phyloP scores from a whole-genome alignment of 2,797 vertebrate genomes.

The Gallinago stenura region DNA sequence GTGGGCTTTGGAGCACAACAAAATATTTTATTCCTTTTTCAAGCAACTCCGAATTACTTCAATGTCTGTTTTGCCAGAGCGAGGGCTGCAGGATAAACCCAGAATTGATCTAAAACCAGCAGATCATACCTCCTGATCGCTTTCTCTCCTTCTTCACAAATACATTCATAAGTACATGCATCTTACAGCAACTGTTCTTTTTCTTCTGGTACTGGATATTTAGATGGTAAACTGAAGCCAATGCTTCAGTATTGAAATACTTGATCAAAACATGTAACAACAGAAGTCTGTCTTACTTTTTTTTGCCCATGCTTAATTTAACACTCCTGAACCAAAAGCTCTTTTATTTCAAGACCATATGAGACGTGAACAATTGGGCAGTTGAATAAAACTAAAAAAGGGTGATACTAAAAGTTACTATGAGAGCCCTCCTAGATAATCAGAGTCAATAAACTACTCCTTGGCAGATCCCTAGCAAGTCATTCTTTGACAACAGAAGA shows the following conservation, averaged over 20 bases:
- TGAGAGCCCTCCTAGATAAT: neutral
- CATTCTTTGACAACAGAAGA: conserved; percentile 20
- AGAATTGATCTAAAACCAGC: neutral
- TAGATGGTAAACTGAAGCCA: neutral
- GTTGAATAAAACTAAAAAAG: conserved; percentile 21
- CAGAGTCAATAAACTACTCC: neutral
- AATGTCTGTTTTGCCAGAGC: neutral
- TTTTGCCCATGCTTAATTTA: conserved; percentile 24
- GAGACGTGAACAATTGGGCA: conserved; percentile 48
- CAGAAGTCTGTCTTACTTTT: neutral
- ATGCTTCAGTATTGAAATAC: conserved; percentile 26
- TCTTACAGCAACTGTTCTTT: neutral
- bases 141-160: neutral
- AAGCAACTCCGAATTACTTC: neutral
- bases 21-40: neutral
- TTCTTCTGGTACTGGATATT: neutral
- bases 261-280: conserved; percentile 4
- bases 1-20: neutral
- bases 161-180: neutral
- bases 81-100: neutral
- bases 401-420: conserved; percentile 9
- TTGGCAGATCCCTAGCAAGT: neutral
- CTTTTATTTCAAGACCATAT: conserved; percentile 55
- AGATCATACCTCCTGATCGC: neutral
- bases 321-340: conserved; percentile 27